Base-by-base conservation (phyloP, 1,140 invertebrate species). In the Hirudo medicinalis region DNA sequence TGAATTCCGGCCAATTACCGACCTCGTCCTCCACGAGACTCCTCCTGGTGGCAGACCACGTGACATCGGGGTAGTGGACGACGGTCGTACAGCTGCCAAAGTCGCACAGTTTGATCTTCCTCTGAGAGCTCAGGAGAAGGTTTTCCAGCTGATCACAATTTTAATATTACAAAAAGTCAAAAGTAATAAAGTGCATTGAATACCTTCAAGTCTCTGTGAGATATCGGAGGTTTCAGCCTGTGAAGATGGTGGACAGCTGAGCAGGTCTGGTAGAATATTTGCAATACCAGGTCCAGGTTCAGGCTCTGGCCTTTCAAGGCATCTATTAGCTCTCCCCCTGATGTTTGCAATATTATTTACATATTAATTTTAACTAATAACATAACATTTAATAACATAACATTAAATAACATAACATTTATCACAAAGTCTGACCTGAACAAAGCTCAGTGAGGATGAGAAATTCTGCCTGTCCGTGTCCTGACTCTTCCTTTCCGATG, bases 61-160 rank as follows among this genome's bases (percentile, higher is more conserved):
- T 87, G 29, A 88, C 85, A 79, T 95, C 90, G 27, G 94, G 92
- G 69, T 86, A 78, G 80, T 89, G 90, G 49, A 89, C 85, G 78
- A 92, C 88, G 25, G 87, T 89, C 36, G 92, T 96, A 0, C 93
- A 89, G 77, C 94, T 97, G 0, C 97, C 97, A 87, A 99, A 99
- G 84, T 99, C 97, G 85, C 97, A 99, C 67, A 99, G 82, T 83
- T 99, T 99, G 54, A 99, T 87, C 75, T 87, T 86, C 74, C 92
- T 91, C 78, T 90, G 86, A 72, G 82, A 80, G 74, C 89, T 88
- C 40, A 97, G 85, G 15, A 94, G 81, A 60, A 90, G 79, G 79
- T 90, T 92, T 80, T 88, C 87, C 71, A 88, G 82, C 84, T 86
- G 76, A 69, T 53, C 32, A 74, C 32, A 29, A 66, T 69, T 9